Conservation (phyloP, 1,140 invertebrate species). For the Panagrolaimus sp. region DNA sequence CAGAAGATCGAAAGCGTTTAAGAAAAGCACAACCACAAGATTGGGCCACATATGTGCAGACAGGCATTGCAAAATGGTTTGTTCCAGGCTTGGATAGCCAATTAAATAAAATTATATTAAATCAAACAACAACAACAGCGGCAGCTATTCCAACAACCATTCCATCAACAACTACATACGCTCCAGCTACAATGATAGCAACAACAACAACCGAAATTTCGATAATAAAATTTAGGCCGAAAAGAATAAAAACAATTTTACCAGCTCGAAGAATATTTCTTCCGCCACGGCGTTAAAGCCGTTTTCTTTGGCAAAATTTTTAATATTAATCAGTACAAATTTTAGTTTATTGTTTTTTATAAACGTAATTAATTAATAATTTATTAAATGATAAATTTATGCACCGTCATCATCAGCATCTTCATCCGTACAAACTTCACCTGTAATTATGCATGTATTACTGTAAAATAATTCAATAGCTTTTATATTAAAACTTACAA, state of each 20-base stretch:
- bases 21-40: constrained; percentile 11
- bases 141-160: neutral
- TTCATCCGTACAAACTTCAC: constrained; percentile 18
- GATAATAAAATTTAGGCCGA: neutral
- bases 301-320: neutral
- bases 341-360: neutral
- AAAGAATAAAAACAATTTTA: neutral
- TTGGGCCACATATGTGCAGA: neutral
- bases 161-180: neutral
- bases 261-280: neutral
- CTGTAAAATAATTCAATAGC: neutral
- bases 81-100: constrained; percentile 13
- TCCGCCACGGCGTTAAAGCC: neutral
- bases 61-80: constrained; percentile 18
- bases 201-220: neutral
- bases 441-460: constrained; percentile 12
- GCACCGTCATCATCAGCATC: neutral
- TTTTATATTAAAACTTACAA: neutral
- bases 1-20: neutral
- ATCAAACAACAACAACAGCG: neutral
- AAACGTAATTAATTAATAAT: neutral
- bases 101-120: constrained; percentile 10
- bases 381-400: neutral
- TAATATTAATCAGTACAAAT: constrained; percentile 2
- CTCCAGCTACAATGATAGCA: neutral